phyloP scores from a whole-genome alignment of 2,797 vertebrate species.

The Streptopelia turtur region DNA sequence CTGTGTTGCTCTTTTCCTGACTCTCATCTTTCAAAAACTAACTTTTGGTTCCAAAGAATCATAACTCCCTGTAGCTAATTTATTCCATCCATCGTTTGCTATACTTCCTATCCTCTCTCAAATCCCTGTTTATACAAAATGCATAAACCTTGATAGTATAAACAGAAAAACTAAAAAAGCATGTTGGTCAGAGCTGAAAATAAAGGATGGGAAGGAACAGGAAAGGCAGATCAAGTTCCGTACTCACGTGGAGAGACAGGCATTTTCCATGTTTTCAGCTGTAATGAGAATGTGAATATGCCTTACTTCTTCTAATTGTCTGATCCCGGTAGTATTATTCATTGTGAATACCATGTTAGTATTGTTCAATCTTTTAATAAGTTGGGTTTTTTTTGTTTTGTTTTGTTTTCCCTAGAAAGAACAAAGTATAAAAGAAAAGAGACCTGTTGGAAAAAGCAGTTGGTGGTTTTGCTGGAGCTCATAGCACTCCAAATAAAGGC shows the following conservation, averaged over 20 bases:
- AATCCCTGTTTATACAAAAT: background rate
- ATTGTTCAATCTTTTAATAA: background rate
- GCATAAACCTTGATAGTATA: background rate
- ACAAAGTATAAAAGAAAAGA: background rate
- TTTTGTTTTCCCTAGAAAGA: background rate
- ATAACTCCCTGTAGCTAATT: background rate
- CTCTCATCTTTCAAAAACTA: slow-evolving; percentile 6
- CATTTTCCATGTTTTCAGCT: background rate
- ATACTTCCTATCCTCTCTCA: background rate
- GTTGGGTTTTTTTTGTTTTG: background rate
- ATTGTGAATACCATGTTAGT: background rate
- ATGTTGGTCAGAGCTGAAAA: background rate
- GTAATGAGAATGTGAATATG: background rate
- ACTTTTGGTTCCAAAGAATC: background rate
- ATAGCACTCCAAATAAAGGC: background rate
- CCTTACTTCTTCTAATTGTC: background rate
- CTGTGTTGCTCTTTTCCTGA: background rate
- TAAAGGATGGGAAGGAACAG: background rate
- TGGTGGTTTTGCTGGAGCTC: background rate
- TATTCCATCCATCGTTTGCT: background rate
- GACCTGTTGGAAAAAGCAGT: background rate
- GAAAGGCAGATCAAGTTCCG: background rate
- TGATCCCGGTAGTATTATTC: background rate
- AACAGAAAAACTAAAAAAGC: background rate
- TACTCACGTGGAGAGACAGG: background rate